Evolutionary conservation across 2,888 invertebrate species (phyloP), one percentile per base, ranked within the genome.

Genomic region (Eupithecia subumbrata): DNA sequence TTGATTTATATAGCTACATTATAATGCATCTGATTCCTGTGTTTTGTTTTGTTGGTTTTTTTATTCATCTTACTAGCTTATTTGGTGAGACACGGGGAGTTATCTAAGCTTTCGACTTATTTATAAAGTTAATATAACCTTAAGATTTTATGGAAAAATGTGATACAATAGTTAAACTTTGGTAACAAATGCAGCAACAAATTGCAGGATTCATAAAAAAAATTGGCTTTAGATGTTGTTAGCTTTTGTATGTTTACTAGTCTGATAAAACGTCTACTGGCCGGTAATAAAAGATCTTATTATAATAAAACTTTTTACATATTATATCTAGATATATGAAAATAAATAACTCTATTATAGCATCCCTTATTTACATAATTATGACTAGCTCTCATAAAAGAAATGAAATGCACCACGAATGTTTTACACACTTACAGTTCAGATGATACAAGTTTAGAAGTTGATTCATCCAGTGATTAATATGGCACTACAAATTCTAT

Each of bases 351-450:
- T 77, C 82, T 83, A 76, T 84, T 76, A 83, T 84, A 87, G 86
- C 84, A 87, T 85, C 81, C 77, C 82, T 85, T 84, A 82, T 78
- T 83, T 83, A 85, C 83, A 87, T 60, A 80, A 83, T 89, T 91
- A 92, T 93, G 94, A 94, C 93, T 94, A 93, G 94, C 80, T 90
- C 82, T 87, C 86, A 83, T 86, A 84, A 90, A 91, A 88, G 87
- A 92, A 91, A 89, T 84, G 80, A 90, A 91, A 92, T 90, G 92
- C 92, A 93, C 92, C 92, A 91, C 82, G 83, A 83, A 84, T 86
- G 86, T 87, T 40, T 25, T 82, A 84, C 84, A 86, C 85, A 85
- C 79, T 11, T 68, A 80, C 84, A 80, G 82, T 78, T 64, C 18
- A 9, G 63, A 73, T 40, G 30, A 68, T 40, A 18, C 71, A 64